These are phyloP conservation scores for Chrysolophus pictus DNA, from an alignment of 2,797 vertebrate genomes.

Conservation along the genomic window DNA sequence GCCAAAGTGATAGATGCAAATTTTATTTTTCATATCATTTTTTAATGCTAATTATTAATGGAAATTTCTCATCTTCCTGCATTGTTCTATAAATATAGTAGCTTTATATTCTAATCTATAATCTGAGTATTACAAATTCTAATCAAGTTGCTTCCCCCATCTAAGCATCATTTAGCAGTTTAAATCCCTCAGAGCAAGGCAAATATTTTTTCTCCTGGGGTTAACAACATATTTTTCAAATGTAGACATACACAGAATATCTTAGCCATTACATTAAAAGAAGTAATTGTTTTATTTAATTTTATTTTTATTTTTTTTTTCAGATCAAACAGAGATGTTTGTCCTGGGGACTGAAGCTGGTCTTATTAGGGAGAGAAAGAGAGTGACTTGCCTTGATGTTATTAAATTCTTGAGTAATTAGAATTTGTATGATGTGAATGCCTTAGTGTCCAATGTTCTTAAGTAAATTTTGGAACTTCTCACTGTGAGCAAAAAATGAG, in stretches of 20 bases:
- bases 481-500: neutral
- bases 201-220: neutral
- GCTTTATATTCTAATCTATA: neutral
- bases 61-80: neutral
- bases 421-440: neutral
- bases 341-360: neutral
- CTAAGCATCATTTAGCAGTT: neutral
- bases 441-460: neutral
- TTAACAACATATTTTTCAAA: neutral
- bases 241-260: neutral
- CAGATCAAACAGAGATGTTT: neutral
- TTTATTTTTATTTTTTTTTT: accelerated
- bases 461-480: neutral
- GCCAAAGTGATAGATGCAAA: neutral
- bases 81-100: neutral
- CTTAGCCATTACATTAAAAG: neutral
- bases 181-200: neutral
- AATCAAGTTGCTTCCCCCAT: neutral
- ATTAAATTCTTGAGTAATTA: neutral
- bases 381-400: neutral
- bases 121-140: neutral
- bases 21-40: neutral
- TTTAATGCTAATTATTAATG: neutral
- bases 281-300: accelerated
- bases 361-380: neutral